Percentiles rank a stretch among this genome's conserved stretches.
These are phyloP conservation scores for Diorhabda sublineata DNA, from an alignment of 1,140 invertebrate species.

Conservation along the genomic window DNA sequence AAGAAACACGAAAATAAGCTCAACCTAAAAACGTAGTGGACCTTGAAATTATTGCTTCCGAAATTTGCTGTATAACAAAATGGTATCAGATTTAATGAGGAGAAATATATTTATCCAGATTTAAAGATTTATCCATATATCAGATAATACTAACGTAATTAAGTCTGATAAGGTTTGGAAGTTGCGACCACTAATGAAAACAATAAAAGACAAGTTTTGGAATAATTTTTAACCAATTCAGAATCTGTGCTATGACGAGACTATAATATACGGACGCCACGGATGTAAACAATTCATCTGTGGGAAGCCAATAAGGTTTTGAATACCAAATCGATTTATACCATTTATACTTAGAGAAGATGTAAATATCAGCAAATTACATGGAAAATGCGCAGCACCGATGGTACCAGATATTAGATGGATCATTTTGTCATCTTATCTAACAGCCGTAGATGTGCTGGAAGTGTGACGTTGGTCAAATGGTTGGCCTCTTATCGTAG, in stretches of 20 bases:
- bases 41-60: background rate
- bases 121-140: background rate
- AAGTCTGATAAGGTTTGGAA: too few species aligned
- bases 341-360: conserved; percentile 32
- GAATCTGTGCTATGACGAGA: conserved; percentile 1
- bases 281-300: too few species aligned
- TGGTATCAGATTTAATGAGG: background rate
- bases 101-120: background rate
- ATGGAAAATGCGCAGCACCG: conserved; percentile 34
- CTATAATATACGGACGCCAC: too few species aligned
- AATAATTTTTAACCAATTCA: background rate
- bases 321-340: conserved; percentile 26
- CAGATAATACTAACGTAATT: too few species aligned
- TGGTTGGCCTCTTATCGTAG: too few species aligned
- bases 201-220: conserved; percentile 22
- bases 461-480: too few species aligned
- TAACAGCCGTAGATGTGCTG: too few species aligned
- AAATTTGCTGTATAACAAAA: conserved; percentile 4
- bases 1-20: conserved; percentile 4
- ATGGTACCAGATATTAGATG: conserved; percentile 30
- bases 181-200: background rate
- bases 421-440: conserved; percentile 7
- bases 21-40: background rate
- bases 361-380: conserved; percentile 25
- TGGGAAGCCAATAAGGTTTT: too few species aligned